phyloP scores from a whole-genome alignment of 2,797 vertebrate species.

The Manis crassicaudata region DNA sequence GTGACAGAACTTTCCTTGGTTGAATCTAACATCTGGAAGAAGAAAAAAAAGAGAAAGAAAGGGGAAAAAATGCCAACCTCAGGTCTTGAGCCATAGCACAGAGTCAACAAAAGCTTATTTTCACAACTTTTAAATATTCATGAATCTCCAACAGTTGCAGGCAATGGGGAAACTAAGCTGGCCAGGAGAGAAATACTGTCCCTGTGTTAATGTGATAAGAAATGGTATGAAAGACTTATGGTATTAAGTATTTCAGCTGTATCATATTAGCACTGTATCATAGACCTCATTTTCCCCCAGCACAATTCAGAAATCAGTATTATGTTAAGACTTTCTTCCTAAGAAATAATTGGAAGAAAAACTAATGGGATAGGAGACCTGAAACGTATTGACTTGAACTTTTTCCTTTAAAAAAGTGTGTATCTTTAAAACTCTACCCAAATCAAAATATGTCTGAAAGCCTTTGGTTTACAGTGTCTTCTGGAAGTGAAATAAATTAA shows the following conservation, averaged over 20 bases:
- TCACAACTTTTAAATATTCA: constrained; percentile 76
- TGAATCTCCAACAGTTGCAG: constrained; percentile 62
- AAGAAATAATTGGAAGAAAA: constrained; percentile 58
- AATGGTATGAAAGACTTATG: constrained; percentile 45
- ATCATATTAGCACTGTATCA: constrained; percentile 62
- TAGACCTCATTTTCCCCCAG: constrained; percentile 27
- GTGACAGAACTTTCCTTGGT: background rate
- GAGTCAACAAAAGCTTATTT: constrained; percentile 61
- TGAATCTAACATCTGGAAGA: constrained; percentile 34
- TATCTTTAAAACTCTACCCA: constrained; percentile 1
- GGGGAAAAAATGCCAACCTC: background rate
- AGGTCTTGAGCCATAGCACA: constrained; percentile 58
- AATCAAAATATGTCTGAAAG: background rate
- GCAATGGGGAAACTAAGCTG: constrained; percentile 57
- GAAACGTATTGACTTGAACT: constrained; percentile 27
- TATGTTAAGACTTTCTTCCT: constrained; percentile 64
- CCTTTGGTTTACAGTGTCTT: background rate
- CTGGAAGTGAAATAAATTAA: background rate
- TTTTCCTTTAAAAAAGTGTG: background rate
- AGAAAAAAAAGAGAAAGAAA: background rate
- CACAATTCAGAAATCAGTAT: constrained; percentile 60
- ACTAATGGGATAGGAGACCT: background rate
- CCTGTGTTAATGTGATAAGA: constrained; percentile 77
- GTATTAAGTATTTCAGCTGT: constrained; percentile 71
- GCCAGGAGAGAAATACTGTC: constrained; percentile 49